These are phyloP conservation scores for Arion vulgaris DNA, from an alignment of 1,140 invertebrate species.

Conservation along the genomic window DNA sequence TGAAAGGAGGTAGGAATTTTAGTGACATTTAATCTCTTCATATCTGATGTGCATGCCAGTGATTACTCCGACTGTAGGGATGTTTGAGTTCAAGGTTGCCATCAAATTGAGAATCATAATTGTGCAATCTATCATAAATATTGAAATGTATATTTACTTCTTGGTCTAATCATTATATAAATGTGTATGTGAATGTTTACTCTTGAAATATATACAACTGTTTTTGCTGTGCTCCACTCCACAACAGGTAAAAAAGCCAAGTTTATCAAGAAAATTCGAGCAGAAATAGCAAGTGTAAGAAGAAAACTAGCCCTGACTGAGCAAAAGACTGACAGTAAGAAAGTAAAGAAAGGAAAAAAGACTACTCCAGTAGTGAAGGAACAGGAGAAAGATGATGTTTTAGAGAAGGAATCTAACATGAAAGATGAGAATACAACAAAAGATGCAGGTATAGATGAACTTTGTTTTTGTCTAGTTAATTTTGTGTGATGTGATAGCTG, in stretches of 20 bases:
- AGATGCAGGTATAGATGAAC: background rate
- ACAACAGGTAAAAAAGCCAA: constrained; percentile 63
- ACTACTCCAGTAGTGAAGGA: background rate
- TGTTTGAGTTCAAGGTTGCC: no score
- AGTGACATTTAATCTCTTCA: background rate
- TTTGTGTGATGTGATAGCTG: background rate
- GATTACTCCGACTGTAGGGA: no score
- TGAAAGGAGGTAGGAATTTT: constrained; percentile 43
- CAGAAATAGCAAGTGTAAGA: constrained; percentile 72
- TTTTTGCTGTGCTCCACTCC: constrained; percentile 16
- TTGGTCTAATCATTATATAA: no score
- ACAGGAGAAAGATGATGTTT: background rate
- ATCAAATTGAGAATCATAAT: no score
- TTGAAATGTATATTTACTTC: no score
- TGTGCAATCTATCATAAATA: no score
- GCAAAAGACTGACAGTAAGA: constrained; percentile 64
- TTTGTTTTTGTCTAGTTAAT: background rate
- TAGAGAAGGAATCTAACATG: background rate
- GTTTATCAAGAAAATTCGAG: constrained; percentile 63
- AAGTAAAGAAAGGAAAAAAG: background rate
- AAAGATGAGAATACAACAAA: constrained; percentile 25
- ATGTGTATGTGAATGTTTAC: no score
- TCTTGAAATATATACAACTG: no score
- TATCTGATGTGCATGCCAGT: no score
- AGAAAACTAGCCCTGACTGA: constrained; percentile 70